phyloP scores from a whole-genome alignment of 2,113 vertebrate genomes.

The Steatornis caripensis region DNA sequence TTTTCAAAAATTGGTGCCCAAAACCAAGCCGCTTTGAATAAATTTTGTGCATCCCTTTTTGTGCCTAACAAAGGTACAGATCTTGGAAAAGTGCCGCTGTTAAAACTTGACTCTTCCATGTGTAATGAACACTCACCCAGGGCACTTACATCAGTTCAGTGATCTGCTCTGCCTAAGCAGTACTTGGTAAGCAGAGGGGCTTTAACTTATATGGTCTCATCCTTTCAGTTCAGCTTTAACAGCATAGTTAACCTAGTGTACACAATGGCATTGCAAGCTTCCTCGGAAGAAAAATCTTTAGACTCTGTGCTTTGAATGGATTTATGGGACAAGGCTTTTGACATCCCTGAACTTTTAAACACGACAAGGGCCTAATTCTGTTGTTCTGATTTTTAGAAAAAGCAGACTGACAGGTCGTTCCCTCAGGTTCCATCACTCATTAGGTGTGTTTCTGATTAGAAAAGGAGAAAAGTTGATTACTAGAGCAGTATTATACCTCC shows the following conservation, averaged over 20 bases:
- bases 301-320: not conserved
- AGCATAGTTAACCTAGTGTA: not conserved
- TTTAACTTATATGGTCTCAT: not conserved
- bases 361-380: not conserved
- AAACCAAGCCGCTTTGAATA: not conserved
- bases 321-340: not conserved
- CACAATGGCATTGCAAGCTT: not conserved
- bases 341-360: not conserved
- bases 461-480: not conserved
- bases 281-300: not conserved
- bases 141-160: rapidly evolving
- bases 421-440: not conserved
- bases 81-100: not conserved
- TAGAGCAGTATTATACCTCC: not conserved
- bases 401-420: not conserved
- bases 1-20: not conserved
- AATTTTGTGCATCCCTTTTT: not conserved
- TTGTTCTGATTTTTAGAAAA: not conserved
- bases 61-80: not conserved
- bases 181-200: not conserved
- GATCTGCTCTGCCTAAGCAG: not conserved
- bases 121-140: not conserved
- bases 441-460: not conserved
- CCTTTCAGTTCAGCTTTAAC: not conserved
- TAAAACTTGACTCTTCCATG: not conserved